Evolutionary conservation across 2,888 invertebrate genomes (phyloP).

Genomic region (Cactoblastis cactorum): DNA sequence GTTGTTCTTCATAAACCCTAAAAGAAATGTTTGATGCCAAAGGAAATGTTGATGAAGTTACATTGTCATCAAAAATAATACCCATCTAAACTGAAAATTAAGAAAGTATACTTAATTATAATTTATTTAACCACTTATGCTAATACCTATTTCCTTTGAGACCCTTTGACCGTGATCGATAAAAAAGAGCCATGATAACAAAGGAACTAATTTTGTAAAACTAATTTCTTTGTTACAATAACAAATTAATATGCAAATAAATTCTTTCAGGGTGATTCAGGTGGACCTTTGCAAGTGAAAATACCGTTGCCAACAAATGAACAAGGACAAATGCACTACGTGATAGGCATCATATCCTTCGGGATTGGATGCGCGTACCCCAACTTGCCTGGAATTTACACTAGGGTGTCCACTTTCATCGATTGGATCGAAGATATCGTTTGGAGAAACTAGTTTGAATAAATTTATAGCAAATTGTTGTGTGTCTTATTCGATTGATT

Average conservation of each 20-base stretch:
- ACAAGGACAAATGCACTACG: slow-evolving; percentile 40
- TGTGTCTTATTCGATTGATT: background rate
- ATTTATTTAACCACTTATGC: too few relatives aligned
- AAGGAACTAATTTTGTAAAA: too few relatives aligned
- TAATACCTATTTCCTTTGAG: too few relatives aligned
- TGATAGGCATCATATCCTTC: slow-evolving; percentile 58
- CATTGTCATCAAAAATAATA: too few relatives aligned
- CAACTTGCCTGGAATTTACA: slow-evolving; percentile 51
- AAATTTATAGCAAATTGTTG: slow-evolving; percentile 16
- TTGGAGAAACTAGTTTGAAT: slow-evolving; percentile 31
- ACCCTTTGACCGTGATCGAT: too few relatives aligned
- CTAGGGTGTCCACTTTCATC: slow-evolving; percentile 48
- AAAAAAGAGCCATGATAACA: too few relatives aligned
- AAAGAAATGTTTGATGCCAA: too few relatives aligned
- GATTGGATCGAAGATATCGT: slow-evolving; percentile 59
- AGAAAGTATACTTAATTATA: too few relatives aligned
- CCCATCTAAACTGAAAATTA: too few relatives aligned
- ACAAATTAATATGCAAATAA: background rate
- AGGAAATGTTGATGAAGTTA: too few relatives aligned
- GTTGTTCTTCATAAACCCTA: too few relatives aligned
- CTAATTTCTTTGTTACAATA: too few relatives aligned
- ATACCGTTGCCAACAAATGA: slow-evolving; percentile 9
- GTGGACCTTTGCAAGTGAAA: slow-evolving; percentile 81
- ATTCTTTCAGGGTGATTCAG: slow-evolving; percentile 82
- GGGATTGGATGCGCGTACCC: slow-evolving; percentile 48